Evolutionary conservation across 2,797 vertebrate species (phyloP), one percentile per base, ranked within the genome.

Genomic region (Scomberomorus guttatus): DNA sequence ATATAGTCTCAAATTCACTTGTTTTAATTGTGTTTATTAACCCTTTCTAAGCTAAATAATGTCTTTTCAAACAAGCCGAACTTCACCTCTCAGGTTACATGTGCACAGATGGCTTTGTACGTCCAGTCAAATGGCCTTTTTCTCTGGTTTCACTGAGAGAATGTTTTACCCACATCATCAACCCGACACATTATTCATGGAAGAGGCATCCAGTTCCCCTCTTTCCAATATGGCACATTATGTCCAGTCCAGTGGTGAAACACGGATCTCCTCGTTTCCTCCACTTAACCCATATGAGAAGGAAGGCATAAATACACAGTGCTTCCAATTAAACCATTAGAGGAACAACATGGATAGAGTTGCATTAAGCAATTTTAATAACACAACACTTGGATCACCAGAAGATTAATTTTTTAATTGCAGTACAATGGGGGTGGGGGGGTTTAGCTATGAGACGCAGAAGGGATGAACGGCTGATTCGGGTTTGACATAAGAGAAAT

Each of bases 41-140:
- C 2, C 27, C 0, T 15, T 59, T 32, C 24, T 24, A 12, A 54
- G 32, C 37, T 1, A 32, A 7, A 22, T 12, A 5, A 22, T 55
- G 27, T 58, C 17, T 34, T 56, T 54, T 75, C 3, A 54, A 61
- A 69, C 17, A 14, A 57, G 18, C 18, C 72, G 27, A 65, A 68
- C 32, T 55, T 64, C 52, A 84, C 91, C 88, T 92, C 89, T 95
- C 93, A 29, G 73, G 90, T 95, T 95, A 93, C 94, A 84, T 51
- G 58, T 60, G 89, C 80, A 90, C 93, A 95, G 94, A 95, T 95
- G 95, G 93, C 69, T 66, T 6, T 60, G 75, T 77, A 54, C 83
- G 86, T 86, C 73, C 87, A 73, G 65, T 91, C 84, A 63, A 66
- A 91, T 67, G 65, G 69, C 44, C 51, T 63, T 86, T 90, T 84